Conservation (phyloP, 53 echinoderm and acorn worm species). For the Temnopleurus reevesii region DNA sequence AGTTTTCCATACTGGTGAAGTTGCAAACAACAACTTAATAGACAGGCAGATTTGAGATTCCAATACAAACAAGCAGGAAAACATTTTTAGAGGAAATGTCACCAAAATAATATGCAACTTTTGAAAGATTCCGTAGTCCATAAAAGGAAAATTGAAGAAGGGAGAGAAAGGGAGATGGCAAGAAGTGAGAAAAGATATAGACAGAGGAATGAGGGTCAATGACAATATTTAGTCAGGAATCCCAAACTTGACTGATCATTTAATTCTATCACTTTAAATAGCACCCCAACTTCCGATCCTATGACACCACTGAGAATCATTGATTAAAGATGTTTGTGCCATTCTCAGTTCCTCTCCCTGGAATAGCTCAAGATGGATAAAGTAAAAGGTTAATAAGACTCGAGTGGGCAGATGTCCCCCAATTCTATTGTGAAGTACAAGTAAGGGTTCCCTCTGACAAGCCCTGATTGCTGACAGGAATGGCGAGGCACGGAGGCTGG, state of each 20-base stretch:
- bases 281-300: too few species aligned
- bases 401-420: conserved; percentile 40
- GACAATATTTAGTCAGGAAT: too few species aligned
- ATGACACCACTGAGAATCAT: background rate
- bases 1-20: background rate
- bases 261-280: too few species aligned
- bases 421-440: background rate
- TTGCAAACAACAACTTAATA: too few species aligned
- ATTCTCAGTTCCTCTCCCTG: background rate
- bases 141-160: background rate
- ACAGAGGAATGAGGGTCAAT: too few species aligned
- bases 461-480: background rate
- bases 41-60: too few species aligned
- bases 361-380: background rate
- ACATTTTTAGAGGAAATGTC: too few species aligned
- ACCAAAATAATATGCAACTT: background rate
- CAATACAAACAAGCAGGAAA: too few species aligned
- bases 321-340: background rate
- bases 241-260: background rate
- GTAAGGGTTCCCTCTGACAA: background rate
- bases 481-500: background rate
- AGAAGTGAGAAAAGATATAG: background rate
- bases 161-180: background rate
- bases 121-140: background rate
- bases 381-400: conserved; percentile 41